These are phyloP conservation scores for Penaeus monodon DNA, from an alignment of 2,888 invertebrate species.

Conservation along the genomic window DNA sequence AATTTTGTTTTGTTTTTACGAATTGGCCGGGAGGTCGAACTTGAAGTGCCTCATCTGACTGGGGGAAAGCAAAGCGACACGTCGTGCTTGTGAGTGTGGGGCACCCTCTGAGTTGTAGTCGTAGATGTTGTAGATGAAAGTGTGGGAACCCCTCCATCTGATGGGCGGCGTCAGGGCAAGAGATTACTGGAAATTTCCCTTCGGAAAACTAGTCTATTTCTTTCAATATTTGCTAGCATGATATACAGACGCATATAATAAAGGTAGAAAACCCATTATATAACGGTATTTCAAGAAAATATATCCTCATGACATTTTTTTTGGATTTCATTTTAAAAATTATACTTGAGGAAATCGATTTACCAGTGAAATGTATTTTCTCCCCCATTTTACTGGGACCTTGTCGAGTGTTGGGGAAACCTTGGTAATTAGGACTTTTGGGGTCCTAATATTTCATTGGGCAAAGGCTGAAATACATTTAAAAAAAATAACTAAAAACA, in stretches of 20 bases:
- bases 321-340: too few relatives aligned
- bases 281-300: too few relatives aligned
- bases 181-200: too few relatives aligned
- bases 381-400: slow-evolving; percentile 39
- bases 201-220: too few relatives aligned
- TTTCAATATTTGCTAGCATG: too few relatives aligned
- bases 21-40: slow-evolving; percentile 33
- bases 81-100: slow-evolving; percentile 47
- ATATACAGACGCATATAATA: too few relatives aligned
- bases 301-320: too few relatives aligned
- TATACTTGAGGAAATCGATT: background rate
- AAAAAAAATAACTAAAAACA: background rate
- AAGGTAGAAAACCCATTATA: too few relatives aligned
- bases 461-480: slow-evolving; percentile 1
- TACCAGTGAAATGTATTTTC: slow-evolving; percentile 25
- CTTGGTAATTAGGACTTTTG: background rate
- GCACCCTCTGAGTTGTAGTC: slow-evolving; percentile 26
- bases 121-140: slow-evolving; percentile 41
- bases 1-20: slow-evolving; percentile 15
- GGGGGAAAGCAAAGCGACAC: slow-evolving; percentile 39
- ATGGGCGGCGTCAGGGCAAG: background rate
- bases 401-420: slow-evolving; percentile 23
- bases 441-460: background rate
- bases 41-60: slow-evolving; percentile 41
- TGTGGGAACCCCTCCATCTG: slow-evolving; percentile 31